Conservation (phyloP, 2,888 invertebrate species). For the Molorchus minor region DNA sequence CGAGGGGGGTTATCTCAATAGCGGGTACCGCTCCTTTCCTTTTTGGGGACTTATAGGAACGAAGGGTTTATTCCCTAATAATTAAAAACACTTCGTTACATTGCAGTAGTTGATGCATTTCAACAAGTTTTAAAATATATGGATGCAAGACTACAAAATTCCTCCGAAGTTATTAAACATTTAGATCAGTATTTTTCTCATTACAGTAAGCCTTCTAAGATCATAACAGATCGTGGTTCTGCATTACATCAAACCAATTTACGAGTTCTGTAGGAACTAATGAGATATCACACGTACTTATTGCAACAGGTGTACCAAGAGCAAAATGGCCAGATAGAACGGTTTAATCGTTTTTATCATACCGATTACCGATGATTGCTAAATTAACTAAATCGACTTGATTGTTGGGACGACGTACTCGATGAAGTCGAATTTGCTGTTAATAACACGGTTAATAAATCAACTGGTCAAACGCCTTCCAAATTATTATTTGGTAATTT, state of each 20-base stretch:
- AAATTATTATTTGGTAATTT: no score
- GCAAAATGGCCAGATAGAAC: conserved; percentile 51
- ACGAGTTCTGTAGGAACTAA: conserved; percentile 23
- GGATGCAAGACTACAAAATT: conserved; percentile 38
- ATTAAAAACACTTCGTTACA: no score
- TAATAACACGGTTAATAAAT: background rate
- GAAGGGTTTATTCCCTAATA: no score
- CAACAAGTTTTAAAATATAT: conserved; percentile 47
- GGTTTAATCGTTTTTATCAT: conserved; percentile 42
- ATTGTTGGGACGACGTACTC: background rate
- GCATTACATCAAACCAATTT: conserved; percentile 45
- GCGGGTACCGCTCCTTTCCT: no score
- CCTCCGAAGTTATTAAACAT: conserved; percentile 37
- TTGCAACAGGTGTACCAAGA: conserved; percentile 47
- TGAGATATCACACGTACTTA: conserved; percentile 27
- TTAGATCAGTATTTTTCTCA: conserved; percentile 40
- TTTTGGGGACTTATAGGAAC: no score
- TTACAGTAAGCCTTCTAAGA: conserved; percentile 40
- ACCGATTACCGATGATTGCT: no score
- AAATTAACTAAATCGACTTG: no score
- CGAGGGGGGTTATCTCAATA: no score
- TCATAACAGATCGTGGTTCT: conserved; percentile 48
- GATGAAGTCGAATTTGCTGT: conserved; percentile 5
- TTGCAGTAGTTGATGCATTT: conserved; percentile 50
- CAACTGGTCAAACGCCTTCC: conserved; percentile 2